These are phyloP conservation scores for Macropodus opercularis DNA, from an alignment of 2,797 vertebrate genomes.

Conservation along the genomic window DNA sequence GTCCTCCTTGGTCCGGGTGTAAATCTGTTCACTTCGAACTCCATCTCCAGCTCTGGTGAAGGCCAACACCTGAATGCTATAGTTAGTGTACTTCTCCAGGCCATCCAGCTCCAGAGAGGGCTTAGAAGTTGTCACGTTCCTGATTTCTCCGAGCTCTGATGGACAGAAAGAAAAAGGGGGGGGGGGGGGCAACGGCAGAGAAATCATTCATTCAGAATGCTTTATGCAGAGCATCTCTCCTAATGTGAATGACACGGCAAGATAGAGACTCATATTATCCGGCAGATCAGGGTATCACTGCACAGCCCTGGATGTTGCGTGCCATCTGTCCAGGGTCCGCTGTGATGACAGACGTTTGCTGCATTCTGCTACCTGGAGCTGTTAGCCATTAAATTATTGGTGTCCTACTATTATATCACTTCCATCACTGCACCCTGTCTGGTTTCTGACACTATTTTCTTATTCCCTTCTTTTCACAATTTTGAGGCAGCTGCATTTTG, in stretches of 20 bases:
- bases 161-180: neutral
- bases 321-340: slow-evolving; percentile 26
- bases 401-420: slow-evolving; percentile 20
- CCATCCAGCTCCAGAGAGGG: slow-evolving; percentile 93
- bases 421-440: slow-evolving; percentile 6
- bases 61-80: slow-evolving; percentile 96
- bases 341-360: slow-evolving; percentile 29
- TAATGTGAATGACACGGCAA: slow-evolving; percentile 8
- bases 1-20: slow-evolving; percentile 96
- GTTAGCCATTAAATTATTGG: slow-evolving; percentile 37
- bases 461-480: neutral
- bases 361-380: slow-evolving; percentile 40
- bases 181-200: too few species aligned
- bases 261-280: slow-evolving; percentile 20
- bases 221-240: neutral
- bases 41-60: slow-evolving; percentile 96
- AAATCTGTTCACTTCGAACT: slow-evolving; percentile 94
- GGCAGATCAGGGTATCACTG: slow-evolving; percentile 11
- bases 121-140: slow-evolving; percentile 93
- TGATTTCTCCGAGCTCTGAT: slow-evolving; percentile 94
- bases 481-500: neutral
- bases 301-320: slow-evolving; percentile 34
- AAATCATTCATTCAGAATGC: too few species aligned
- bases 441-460: neutral
- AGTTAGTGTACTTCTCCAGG: slow-evolving; percentile 98